A percentile compares a stretch with the other conserved stretches of the same genome.
Conservation (phyloP, 1,140 invertebrate genomes). For the Ips typographus region DNA sequence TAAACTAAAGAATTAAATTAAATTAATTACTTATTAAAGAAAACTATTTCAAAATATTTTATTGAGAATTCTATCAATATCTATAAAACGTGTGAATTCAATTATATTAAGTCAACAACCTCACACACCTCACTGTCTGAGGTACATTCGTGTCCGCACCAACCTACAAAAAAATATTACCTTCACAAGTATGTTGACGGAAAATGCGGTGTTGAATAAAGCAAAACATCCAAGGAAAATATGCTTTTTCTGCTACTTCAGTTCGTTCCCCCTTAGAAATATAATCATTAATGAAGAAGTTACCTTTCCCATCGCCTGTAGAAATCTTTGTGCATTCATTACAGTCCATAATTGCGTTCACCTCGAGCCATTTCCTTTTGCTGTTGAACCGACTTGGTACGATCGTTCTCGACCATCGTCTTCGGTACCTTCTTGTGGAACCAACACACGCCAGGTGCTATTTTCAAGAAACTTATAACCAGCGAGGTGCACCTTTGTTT, state of each 20-base stretch:
- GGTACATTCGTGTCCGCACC: no score
- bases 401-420: conserved; percentile 13
- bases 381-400: conserved; percentile 15
- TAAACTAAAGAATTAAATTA: no score
- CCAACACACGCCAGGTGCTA: conserved; percentile 29
- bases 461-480: conserved; percentile 24
- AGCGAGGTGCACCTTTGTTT: conserved; percentile 32
- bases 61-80: no score
- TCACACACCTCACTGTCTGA: no score
- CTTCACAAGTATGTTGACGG: no score
- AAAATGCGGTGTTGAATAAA: no score
- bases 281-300: conserved; percentile 23
- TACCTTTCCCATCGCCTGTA: conserved; percentile 23
- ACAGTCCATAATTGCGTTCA: conserved; percentile 24
- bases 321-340: conserved; percentile 28
- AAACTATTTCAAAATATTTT: no score
- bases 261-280: conserved; percentile 17
- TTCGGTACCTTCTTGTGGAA: conserved; percentile 27
- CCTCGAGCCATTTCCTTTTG: conserved; percentile 22
- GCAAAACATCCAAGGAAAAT: no score
- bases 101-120: no score
- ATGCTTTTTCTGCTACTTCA: background rate
- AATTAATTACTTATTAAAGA: no score
- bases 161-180: no score
- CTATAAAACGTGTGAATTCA: no score